These are phyloP conservation scores for Gerris lacustris DNA, from an alignment of 2,888 invertebrate genomes.

Conservation along the genomic window DNA sequence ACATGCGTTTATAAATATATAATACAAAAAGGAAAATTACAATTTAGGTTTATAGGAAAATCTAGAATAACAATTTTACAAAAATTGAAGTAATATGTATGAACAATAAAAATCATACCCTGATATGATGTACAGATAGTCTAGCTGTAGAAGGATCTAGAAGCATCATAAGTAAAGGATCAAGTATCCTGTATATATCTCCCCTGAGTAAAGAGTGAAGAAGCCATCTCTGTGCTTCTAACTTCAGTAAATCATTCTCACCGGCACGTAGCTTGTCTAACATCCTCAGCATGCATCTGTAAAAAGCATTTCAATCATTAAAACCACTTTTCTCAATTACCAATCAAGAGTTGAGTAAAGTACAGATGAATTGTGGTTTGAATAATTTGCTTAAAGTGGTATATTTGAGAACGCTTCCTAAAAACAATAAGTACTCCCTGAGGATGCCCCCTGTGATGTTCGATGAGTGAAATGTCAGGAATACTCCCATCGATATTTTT, in stretches of 20 bases:
- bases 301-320: conserved; percentile 25
- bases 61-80: too few species aligned
- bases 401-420: too few species aligned
- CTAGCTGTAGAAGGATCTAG: conserved; percentile 66
- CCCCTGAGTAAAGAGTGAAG: conserved; percentile 58
- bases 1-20: too few species aligned
- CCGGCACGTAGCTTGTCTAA: conserved; percentile 52
- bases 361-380: too few species aligned
- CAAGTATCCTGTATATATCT: conserved; percentile 64
- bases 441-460: too few species aligned
- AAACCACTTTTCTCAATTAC: not conserved
- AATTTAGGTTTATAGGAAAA: too few species aligned
- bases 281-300: conserved; percentile 58
- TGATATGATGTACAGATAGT: conserved; percentile 64
- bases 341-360: not conserved
- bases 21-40: too few species aligned
- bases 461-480: too few species aligned
- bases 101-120: not conserved
- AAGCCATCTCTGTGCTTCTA: conserved; percentile 63
- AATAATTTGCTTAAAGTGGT: too few species aligned
- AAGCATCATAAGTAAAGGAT: conserved; percentile 61
- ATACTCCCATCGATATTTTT: too few species aligned
- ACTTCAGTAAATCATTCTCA: conserved; percentile 46
- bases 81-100: too few species aligned
- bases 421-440: too few species aligned